Conservation (phyloP, 2,113 vertebrate species). For the Platichthys stellatus region DNA sequence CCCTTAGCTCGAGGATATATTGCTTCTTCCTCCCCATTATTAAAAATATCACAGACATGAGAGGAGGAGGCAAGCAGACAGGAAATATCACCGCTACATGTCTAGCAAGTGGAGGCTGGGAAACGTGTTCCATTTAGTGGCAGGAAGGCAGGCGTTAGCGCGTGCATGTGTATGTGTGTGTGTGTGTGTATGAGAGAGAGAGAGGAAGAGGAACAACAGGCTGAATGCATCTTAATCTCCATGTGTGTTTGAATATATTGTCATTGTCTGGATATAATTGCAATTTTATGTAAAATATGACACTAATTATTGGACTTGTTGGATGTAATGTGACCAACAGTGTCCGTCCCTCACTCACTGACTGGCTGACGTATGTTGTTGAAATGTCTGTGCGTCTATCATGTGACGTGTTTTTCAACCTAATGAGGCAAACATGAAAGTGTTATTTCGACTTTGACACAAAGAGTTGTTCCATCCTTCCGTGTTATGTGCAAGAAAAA, state of each 20-base stretch:
- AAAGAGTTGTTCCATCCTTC: too few relatives aligned
- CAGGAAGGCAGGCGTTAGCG: not conserved
- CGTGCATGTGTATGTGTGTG: not conserved
- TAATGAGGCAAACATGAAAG: constrained; percentile 9
- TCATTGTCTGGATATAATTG: not conserved
- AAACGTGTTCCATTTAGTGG: constrained; percentile 36
- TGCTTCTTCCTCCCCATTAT: constrained; percentile 79
- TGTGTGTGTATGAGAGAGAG: not conserved
- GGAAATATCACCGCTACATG: constrained; percentile 63
- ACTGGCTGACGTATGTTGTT: not conserved
- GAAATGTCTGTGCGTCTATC: constrained; percentile 12
- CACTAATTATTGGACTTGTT: not conserved
- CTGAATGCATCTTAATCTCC: not conserved
- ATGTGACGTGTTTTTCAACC: not conserved
- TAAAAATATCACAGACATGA: constrained; percentile 73
- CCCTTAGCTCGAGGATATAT: constrained; percentile 80
- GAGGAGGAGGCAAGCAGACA: constrained; percentile 56
- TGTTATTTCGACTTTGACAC: not conserved
- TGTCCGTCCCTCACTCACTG: not conserved
- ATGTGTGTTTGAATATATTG: not conserved
- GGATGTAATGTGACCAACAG: not conserved
- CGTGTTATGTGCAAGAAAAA: not conserved
- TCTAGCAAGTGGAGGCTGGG: constrained; percentile 57
- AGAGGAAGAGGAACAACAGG: not conserved
- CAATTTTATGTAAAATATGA: constrained; percentile 24